A percentile compares a stretch with the other conserved stretches of the same genome.
Conservation (phyloP, 2,113 vertebrate genomes). For the Hymenochirus boettgeri region DNA sequence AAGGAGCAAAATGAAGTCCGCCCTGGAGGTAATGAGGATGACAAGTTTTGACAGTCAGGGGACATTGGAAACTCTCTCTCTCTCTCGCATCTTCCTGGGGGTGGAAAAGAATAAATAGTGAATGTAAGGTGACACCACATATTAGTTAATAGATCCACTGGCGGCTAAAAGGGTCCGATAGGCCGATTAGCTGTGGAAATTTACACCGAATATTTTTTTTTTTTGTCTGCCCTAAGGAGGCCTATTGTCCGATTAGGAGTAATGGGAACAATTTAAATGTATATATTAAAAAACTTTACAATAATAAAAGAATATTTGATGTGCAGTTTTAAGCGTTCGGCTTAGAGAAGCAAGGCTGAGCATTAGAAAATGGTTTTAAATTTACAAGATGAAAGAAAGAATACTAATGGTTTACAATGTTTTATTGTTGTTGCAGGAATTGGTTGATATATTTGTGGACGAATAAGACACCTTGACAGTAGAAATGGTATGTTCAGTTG, state of each 20-base stretch:
- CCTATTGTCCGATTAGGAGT: slow-evolving; percentile 92
- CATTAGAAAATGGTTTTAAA: too few species aligned
- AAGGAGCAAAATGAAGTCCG: slow-evolving; percentile 84
- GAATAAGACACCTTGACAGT: too few species aligned
- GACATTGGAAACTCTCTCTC: too few species aligned
- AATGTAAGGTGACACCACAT: slow-evolving; percentile 74
- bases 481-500: too few species aligned
- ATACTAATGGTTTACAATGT: too few species aligned
- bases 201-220: slow-evolving; percentile 76
- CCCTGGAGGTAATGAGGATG: slow-evolving; percentile 86
- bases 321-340: too few species aligned
- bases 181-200: slow-evolving; percentile 96
- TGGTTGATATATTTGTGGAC: too few species aligned
- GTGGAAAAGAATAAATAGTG: slow-evolving; percentile 63
- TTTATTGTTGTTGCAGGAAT: too few species aligned
- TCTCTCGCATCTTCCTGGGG: slow-evolving; percentile 75
- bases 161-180: slow-evolving; percentile 70
- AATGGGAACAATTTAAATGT: slow-evolving; percentile 99
- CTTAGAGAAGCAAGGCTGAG: too few species aligned
- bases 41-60: slow-evolving; percentile 76
- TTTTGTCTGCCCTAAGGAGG: slow-evolving; percentile 86
- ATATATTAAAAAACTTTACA: too few species aligned
- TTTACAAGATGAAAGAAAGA: too few species aligned
- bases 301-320: too few species aligned
- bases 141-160: slow-evolving; percentile 83